A percentile compares a stretch with the other conserved stretches of the same genome.
These are phyloP conservation scores for Cirrhinus mrigala DNA, from an alignment of 2,797 vertebrate species.

Conservation along the genomic window DNA sequence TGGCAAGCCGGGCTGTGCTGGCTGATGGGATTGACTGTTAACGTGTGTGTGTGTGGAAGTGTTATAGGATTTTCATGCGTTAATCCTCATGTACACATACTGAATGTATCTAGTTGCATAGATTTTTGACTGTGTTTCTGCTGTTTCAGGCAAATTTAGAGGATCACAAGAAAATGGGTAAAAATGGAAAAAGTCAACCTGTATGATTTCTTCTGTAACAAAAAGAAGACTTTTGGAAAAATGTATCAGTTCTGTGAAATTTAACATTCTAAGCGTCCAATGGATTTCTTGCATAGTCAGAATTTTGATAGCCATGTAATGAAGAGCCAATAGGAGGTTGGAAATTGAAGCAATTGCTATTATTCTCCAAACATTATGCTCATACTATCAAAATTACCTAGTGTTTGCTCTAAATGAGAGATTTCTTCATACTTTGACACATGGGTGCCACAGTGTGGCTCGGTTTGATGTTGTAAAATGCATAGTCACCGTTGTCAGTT, in stretches of 20 bases:
- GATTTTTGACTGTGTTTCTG: neutral
- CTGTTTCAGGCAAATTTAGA: neutral
- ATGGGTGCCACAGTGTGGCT: neutral
- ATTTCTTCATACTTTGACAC: neutral
- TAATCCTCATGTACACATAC: neutral
- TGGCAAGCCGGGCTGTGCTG: slow-evolving; percentile 29
- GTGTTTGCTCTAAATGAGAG: neutral
- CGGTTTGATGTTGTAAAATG: neutral
- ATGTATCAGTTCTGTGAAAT: neutral
- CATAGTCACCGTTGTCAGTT: neutral
- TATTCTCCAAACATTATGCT: neutral
- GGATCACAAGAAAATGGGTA: neutral
- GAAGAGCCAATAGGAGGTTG: neutral
- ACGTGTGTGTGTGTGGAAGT: slow-evolving; percentile 11
- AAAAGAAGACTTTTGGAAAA: neutral
- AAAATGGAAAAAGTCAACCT: neutral
- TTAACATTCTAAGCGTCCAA: neutral
- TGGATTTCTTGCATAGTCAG: neutral
- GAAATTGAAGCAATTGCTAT: neutral
- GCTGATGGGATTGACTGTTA: slow-evolving; percentile 25
- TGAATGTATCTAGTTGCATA: neutral
- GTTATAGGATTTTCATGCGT: neutral
- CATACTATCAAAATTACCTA: neutral
- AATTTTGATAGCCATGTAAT: neutral
- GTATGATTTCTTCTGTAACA: neutral